Base-by-base conservation (phyloP, 2,797 vertebrate genomes). In the Urophycis tenuis region DNA sequence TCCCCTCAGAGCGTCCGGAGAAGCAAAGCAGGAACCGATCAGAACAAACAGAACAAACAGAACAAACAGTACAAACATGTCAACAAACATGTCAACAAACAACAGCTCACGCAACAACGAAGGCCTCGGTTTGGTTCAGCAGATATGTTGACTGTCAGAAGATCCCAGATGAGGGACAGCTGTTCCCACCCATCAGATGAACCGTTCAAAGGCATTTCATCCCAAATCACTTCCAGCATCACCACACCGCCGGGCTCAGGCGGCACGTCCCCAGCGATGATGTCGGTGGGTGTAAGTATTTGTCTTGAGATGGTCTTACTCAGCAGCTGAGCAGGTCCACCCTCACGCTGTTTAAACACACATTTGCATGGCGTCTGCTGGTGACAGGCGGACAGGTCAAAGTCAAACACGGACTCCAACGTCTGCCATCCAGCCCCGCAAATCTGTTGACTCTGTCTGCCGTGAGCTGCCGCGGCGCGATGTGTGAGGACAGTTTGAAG, bases 401-500 rank as follows among this genome's bases (percentile, higher is more conserved):
- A 76, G 71, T 72, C 73, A 80, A 78, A 33, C 69, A 33, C 4
- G 7, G 8, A 22, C 7, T 31, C 15, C 67, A 9, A 29, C 60
- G n/a, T 11, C 60, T 29, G 5, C 29, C 29, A 64, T 64, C 60
- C 14, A 11, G 4, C 69, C 25, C 4, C 14, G 11, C 11, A 17
- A 12, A 71, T 32, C 69, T 15, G 7, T 17, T 17, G 69, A 33
- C 69, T n/a, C 22, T n/a, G n/a, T n/a, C n/a, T n/a, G n/a, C n/a
- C n/a, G n/a, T n/a, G n/a, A n/a, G n/a, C n/a, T n/a, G n/a, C n/a
- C n/a, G n/a, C n/a, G n/a, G n/a, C n/a, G n/a, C 0, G 10, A 39
- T 64, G 29, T 60, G 41, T 39, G 45, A 71, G 74, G 78, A 78
- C 80, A 72, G 89, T 87, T 88, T 71, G 67, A 85, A 70, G 81